Evolutionary conservation across 2,888 invertebrate species (phyloP).

Genomic region (Tyria jacobaeae): DNA sequence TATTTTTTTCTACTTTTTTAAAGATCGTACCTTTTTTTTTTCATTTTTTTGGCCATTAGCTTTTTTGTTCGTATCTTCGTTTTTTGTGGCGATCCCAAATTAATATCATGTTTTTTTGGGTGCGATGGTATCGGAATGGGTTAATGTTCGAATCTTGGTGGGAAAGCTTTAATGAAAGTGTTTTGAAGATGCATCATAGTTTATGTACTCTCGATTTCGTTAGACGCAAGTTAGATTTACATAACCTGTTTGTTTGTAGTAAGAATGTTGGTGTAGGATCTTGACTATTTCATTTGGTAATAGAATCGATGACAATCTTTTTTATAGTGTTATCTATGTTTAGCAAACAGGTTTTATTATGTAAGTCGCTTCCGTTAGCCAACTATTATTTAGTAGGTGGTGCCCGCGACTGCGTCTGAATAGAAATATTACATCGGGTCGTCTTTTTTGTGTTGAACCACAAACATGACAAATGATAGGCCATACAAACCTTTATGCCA

Average conservation of each 20-base stretch:
- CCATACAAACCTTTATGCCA: too few relatives aligned
- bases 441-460: too few relatives aligned
- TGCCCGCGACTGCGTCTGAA: too few relatives aligned
- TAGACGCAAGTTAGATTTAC: conserved; percentile 43
- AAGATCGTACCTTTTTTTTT: conserved; percentile 76
- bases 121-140: conserved; percentile 75
- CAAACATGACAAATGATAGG: too few relatives aligned
- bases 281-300: conserved; percentile 26
- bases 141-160: conserved; percentile 65
- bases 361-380: conserved; percentile 13
- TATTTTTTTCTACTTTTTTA: conserved; percentile 58
- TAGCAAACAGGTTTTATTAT: conserved; percentile 22
- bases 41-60: conserved; percentile 83
- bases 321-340: conserved; percentile 23
- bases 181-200: conserved; percentile 68
- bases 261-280: conserved; percentile 20
- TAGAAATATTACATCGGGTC: too few relatives aligned
- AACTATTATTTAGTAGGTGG: too few relatives aligned
- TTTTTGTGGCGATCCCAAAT: conserved; percentile 86
- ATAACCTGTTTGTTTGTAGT: conserved; percentile 36
- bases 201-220: conserved; percentile 79
- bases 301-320: conserved; percentile 12
- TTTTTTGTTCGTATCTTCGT: conserved; percentile 81
- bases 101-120: conserved; percentile 77
- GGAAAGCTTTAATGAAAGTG: conserved; percentile 84